These are phyloP conservation scores for Brachionus sp. DNA, from an alignment of 1,140 invertebrate genomes.

Conservation along the genomic window DNA sequence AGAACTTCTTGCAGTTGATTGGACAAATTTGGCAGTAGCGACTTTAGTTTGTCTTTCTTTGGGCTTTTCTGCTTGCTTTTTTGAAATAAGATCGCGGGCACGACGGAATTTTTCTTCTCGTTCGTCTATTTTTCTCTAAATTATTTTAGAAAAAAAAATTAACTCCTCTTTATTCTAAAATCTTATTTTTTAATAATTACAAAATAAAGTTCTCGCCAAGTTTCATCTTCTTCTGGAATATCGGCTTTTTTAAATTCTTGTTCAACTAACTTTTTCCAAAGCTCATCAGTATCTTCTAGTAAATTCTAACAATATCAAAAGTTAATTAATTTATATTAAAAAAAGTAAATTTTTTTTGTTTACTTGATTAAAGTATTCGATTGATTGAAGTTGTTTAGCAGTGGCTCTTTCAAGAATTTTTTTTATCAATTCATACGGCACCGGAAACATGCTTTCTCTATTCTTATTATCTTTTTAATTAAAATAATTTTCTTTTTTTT, in stretches of 20 bases:
- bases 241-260: slow-evolving; percentile 32
- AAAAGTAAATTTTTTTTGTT: neutral
- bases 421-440: slow-evolving; percentile 19
- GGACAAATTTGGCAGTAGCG: slow-evolving; percentile 29
- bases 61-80: slow-evolving; percentile 35
- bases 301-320: neutral
- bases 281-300: neutral
- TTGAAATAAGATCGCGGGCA: slow-evolving; percentile 3
- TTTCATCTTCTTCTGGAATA: neutral
- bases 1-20: neutral
- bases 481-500: neutral
- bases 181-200: neutral
- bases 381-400: slow-evolving; percentile 25
- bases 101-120: slow-evolving; percentile 40
- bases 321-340: neutral
- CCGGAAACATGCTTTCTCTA: slow-evolving; percentile 19
- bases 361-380: slow-evolving; percentile 36
- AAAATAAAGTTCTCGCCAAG: slow-evolving; percentile 40
- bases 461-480: neutral
- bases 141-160: neutral
- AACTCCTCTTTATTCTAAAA: neutral
- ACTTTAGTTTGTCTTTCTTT: slow-evolving; percentile 35
- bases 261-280: slow-evolving; percentile 37
- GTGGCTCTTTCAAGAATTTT: slow-evolving; percentile 13
- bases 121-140: slow-evolving; percentile 38